These are phyloP conservation scores for Trachymyrmex cornetzi DNA, from an alignment of 1,140 invertebrate genomes.

Conservation along the genomic window DNA sequence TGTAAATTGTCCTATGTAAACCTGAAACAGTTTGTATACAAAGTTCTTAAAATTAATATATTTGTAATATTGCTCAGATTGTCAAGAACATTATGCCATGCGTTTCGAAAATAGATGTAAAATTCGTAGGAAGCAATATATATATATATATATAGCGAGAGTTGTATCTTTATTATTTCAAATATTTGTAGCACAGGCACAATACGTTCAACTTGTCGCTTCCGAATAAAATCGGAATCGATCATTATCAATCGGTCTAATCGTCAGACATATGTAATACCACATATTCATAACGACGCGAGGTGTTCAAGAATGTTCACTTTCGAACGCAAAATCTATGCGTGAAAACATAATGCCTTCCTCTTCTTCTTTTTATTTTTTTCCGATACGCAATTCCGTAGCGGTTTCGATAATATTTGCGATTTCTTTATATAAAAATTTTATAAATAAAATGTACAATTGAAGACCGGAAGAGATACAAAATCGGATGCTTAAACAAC, in stretches of 20 bases:
- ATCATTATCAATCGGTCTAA: slow-evolving; percentile 47
- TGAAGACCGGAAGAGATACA: slow-evolving; percentile 27
- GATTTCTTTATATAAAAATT: slow-evolving; percentile 49
- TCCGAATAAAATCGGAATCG: slow-evolving; percentile 30
- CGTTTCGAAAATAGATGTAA: slow-evolving; percentile 14
- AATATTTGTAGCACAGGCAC: slow-evolving; percentile 63
- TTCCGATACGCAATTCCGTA: slow-evolving; percentile 22
- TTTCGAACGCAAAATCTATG: slow-evolving; percentile 38
- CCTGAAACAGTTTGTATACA: neutral
- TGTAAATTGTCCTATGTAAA: neutral
- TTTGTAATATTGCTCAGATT: neutral
- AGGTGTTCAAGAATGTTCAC: slow-evolving; percentile 17
- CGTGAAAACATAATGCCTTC: slow-evolving; percentile 32
- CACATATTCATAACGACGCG: slow-evolving; percentile 36
- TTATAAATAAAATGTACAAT: slow-evolving; percentile 51
- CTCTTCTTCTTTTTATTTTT: neutral
- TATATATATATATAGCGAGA: slow-evolving; percentile 39
- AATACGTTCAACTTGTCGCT: slow-evolving; percentile 52
- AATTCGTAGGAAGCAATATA: neutral
- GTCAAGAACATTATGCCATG: neutral
- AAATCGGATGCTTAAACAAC: slow-evolving; percentile 29
- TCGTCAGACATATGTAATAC: slow-evolving; percentile 43
- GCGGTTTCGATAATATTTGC: slow-evolving; percentile 10
- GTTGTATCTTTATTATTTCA: slow-evolving; percentile 65
- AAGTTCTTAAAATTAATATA: slow-evolving; percentile 17